Percentiles rank a stretch among this genome's conserved stretches.
Conservation (phyloP, 30 jellyfish, hydroid and myxozoan species). For the Phacellophora camtschatica region DNA sequence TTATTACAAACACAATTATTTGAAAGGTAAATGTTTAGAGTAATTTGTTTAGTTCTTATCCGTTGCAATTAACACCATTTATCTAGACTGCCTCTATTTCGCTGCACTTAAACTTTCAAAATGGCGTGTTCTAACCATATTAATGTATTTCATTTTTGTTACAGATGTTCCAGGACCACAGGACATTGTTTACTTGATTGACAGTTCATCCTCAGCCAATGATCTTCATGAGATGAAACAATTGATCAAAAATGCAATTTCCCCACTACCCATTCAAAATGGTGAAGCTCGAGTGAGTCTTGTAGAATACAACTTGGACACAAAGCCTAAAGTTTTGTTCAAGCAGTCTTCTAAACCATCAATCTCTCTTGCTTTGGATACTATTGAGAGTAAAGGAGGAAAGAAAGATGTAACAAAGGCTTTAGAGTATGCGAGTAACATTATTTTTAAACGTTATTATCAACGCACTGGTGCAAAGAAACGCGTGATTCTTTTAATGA, state of each 20-base stretch:
- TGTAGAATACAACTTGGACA: not conserved
- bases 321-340: not conserved
- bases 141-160: not conserved
- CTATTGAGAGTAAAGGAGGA: conserved; percentile 22
- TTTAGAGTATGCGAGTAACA: conserved; percentile 1
- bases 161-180: conserved; percentile 19
- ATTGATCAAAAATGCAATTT: conserved; percentile 7
- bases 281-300: conserved; percentile 17
- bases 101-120: no score
- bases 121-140: no score
- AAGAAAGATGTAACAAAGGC: conserved; percentile 16
- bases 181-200: conserved; percentile 53
- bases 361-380: conserved; percentile 12
- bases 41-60: no score
- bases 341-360: not conserved
- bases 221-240: not conserved
- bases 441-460: not conserved
- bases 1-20: no score
- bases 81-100: no score
- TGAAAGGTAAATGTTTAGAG: no score
- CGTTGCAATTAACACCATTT: no score
- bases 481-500: conserved; percentile 7
- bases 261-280: conserved; percentile 15
- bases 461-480: conserved; percentile 17
- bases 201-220: conserved; percentile 19